Conservation (phyloP, 1,140 invertebrate species). For the Eumeta japonica region DNA sequence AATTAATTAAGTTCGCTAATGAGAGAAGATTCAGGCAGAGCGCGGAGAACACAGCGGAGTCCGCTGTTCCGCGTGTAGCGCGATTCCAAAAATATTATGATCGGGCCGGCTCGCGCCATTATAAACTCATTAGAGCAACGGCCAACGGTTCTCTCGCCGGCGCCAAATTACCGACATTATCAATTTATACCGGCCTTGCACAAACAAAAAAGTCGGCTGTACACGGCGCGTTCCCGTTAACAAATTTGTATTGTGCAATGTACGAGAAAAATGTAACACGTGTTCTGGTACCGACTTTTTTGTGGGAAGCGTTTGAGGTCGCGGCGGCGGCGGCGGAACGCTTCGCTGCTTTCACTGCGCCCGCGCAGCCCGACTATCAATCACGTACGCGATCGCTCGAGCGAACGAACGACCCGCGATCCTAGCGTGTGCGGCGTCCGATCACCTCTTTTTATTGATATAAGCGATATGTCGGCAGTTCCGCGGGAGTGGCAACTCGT, state of each 20-base stretch:
- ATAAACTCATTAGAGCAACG: slow-evolving; percentile 55
- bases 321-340: slow-evolving; percentile 19
- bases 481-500: no score
- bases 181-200: slow-evolving; percentile 48
- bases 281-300: slow-evolving; percentile 31
- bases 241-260: slow-evolving; percentile 56
- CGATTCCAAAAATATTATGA: no score
- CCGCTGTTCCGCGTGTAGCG: no score
- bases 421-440: no score
- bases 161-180: slow-evolving; percentile 56
- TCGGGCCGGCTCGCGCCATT: no score
- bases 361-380: slow-evolving; percentile 16
- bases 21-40: no score
- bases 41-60: no score
- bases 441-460: no score
- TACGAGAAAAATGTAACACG: slow-evolving; percentile 50
- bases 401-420: no score
- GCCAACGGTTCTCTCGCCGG: slow-evolving; percentile 44
- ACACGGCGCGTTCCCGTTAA: slow-evolving; percentile 52
- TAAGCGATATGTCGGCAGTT: no score
- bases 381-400: no score
- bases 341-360: slow-evolving; percentile 40
- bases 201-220: slow-evolving; percentile 54
- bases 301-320: slow-evolving; percentile 38
- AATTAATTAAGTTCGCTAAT: no score